A percentile compares a stretch with the other conserved stretches of the same genome.
These are phyloP conservation scores for Dicyrtoma fusca DNA, from an alignment of 2,888 invertebrate genomes.

Conservation along the genomic window DNA sequence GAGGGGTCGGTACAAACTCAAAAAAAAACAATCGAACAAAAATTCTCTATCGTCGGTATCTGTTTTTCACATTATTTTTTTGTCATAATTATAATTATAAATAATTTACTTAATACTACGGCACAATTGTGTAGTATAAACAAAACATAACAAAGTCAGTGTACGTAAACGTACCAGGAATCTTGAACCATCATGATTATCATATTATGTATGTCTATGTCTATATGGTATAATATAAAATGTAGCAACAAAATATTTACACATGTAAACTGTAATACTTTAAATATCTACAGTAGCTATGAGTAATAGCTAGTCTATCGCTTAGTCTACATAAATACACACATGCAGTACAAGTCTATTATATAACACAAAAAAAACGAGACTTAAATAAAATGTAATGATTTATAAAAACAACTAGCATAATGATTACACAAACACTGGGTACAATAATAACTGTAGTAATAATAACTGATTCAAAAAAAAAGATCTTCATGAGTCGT, in stretches of 20 bases:
- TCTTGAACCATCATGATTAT: constrained; percentile 57
- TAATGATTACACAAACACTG: constrained; percentile 36
- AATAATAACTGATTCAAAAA: constrained; percentile 28
- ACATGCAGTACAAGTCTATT: constrained; percentile 21
- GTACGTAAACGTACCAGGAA: constrained; percentile 54
- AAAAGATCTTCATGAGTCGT: constrained; percentile 20
- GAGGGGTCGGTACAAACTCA: constrained; percentile 29
- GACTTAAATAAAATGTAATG: constrained; percentile 2
- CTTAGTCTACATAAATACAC: constrained; percentile 12
- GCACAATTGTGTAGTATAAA: constrained; percentile 37
- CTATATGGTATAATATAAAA: background rate
- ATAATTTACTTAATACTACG: constrained; percentile 33
- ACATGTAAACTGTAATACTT: constrained; percentile 3
- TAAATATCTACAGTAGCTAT: constrained; percentile 13
- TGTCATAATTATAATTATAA: constrained; percentile 40
- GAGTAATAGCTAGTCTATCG: constrained; percentile 17
- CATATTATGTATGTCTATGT: constrained; percentile 4
- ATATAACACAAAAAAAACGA: constrained; percentile 18
- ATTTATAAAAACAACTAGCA: constrained; percentile 29
- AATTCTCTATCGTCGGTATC: constrained; percentile 14
- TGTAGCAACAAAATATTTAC: constrained; percentile 26
- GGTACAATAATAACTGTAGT: constrained; percentile 14
- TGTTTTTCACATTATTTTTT: constrained; percentile 17
- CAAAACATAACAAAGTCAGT: constrained; percentile 50
- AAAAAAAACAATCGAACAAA: constrained; percentile 33